phyloP scores from a whole-genome alignment of 1,140 invertebrate genomes.

The Metaphire vulgaris region DNA sequence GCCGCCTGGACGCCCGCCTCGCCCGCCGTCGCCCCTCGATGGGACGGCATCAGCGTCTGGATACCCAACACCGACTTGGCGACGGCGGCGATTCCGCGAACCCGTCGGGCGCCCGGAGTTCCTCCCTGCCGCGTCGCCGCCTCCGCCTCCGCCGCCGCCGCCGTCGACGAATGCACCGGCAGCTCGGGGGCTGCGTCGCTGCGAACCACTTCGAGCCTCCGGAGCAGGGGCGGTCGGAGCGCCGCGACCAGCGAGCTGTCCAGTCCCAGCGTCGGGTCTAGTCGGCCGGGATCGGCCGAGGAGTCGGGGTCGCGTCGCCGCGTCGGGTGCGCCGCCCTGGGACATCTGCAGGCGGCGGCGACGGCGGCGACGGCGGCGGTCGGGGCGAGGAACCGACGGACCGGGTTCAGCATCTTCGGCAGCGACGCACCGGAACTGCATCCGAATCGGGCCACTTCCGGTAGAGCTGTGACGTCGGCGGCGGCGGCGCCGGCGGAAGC shows the following conservation, averaged over 20 bases:
- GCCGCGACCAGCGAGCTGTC: not conserved
- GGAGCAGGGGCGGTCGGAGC: not conserved
- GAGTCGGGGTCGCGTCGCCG: not conserved
- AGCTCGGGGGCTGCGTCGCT: not conserved
- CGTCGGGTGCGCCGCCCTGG: not conserved
- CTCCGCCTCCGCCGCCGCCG: too few relatives aligned
- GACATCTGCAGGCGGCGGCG: not conserved
- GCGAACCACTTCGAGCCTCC: not conserved
- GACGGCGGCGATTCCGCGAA: too few relatives aligned
- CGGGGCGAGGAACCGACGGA: not conserved
- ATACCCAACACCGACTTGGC: conserved; percentile 9
- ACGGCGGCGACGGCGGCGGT: too few relatives aligned
- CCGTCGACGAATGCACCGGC: not conserved
- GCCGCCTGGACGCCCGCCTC: not conserved
- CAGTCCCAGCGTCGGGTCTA: not conserved
- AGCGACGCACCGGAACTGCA: not conserved
- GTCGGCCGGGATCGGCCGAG: not conserved
- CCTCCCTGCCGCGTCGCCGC: not conserved
- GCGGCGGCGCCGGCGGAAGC: too few relatives aligned
- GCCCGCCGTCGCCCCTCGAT: not conserved
- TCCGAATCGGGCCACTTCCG: too few relatives aligned
- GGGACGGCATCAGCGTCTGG: conserved; percentile 16
- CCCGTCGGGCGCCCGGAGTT: too few relatives aligned
- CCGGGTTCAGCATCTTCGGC: not conserved
- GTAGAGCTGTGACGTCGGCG: too few relatives aligned